Conservation (phyloP, 2,797 vertebrate species). For the Lacerta viridis region DNA sequence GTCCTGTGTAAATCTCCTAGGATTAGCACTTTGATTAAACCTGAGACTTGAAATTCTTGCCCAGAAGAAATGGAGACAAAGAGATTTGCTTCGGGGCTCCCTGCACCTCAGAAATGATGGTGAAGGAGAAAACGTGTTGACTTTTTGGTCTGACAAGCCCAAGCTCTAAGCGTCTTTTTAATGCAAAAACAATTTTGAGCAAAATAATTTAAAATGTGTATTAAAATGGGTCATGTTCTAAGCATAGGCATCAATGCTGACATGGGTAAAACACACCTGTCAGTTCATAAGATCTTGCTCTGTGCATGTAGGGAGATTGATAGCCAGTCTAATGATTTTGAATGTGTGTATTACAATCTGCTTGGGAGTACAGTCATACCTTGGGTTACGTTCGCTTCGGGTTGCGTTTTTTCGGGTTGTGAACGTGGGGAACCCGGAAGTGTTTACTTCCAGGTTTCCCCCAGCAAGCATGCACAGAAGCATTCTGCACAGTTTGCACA, state of each 20-base stretch:
- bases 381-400: no score
- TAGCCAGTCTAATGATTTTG: neutral
- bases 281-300: neutral
- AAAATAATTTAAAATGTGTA: neutral
- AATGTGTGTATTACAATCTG: neutral
- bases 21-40: slow-evolving; percentile 77
- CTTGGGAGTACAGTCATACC: no score
- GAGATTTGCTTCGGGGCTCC: slow-evolving; percentile 64
- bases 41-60: slow-evolving; percentile 58
- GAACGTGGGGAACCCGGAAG: no score
- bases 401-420: no score
- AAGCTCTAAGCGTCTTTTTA: slow-evolving; percentile 18
- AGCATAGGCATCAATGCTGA: neutral
- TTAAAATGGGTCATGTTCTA: neutral
- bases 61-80: slow-evolving; percentile 38
- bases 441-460: no score
- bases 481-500: no score
- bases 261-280: neutral
- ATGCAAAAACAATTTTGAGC: neutral
- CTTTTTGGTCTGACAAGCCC: neutral
- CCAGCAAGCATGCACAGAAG: no score
- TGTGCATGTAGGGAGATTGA: neutral
- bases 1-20: slow-evolving; percentile 73
- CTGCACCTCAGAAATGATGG: slow-evolving; percentile 16
- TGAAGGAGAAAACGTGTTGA: neutral